Evolutionary conservation across 2,113 vertebrate genomes (phyloP), one percentile per base, ranked within the genome.

Genomic region (Pavo muticus): DNA sequence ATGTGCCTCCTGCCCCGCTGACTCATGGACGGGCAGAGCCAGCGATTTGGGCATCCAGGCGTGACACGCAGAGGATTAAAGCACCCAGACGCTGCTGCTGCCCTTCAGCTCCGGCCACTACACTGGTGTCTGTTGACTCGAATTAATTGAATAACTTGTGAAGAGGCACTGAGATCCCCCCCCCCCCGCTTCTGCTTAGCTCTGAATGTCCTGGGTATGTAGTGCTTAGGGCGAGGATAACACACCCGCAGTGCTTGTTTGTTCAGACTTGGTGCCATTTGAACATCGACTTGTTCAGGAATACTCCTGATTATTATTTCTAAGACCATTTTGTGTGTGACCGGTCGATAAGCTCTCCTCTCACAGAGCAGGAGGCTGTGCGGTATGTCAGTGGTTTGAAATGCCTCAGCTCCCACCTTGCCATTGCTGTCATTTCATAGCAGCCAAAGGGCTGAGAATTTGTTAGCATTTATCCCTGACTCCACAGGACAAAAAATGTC

Each of bases 61-160:
- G 1, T 73, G 79, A 71, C 0, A 0, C 68, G 83, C 50, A 1
- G 8, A 60, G 75, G 91, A 73, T 76, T 69, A 88, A 68, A 91
- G 57, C 80, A 67, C 73, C 72, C 29, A 59, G 69, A 70, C 65
- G 3, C 40, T 52, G 74, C 30, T 3, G 3, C 75, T 81, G 75
- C 42, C 83, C 77, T 84, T 52, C 2, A 4, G 61, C 84, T 84
- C 76, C 6, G 2, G 57, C 80, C 42, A 23, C 10, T 1, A 56
- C 47, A 81, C 73, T 50, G n/a, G 40, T 78, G 45, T 77, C 77
- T 9, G 1, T 42, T 90, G 83, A 44, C 56, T 86, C 2, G 7
- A 67, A 90, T 94, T 64, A 87, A 85, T 18, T 67, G 93, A 94
- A 86, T 64, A 29, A 59, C 92, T 86, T 32, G 59, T 76, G 67